These are phyloP conservation scores for Psilopogon haemacephalus DNA, from an alignment of 2,113 vertebrate genomes.

Conservation along the genomic window DNA sequence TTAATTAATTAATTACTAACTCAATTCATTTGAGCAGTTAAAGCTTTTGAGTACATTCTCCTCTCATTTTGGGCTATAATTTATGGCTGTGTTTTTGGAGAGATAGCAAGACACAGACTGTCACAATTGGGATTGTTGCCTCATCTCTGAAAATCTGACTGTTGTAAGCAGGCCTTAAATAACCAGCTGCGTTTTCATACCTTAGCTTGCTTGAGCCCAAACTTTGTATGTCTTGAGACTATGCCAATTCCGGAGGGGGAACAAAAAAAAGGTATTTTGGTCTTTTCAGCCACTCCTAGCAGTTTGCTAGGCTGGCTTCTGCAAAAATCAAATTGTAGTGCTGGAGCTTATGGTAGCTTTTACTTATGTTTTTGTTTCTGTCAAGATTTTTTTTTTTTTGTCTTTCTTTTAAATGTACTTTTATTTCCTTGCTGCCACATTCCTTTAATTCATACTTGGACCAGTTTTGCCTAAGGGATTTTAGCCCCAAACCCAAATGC, in stretches of 20 bases:
- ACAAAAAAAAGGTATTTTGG: neutral
- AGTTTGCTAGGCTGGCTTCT: neutral
- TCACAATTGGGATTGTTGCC: rapidly evolving
- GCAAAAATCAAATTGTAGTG: neutral
- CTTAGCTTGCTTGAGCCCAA: neutral
- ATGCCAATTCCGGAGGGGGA: neutral
- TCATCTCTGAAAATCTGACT: neutral
- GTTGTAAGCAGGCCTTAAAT: neutral
- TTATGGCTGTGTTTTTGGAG: neutral
- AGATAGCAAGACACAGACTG: neutral
- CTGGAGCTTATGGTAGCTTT: neutral
- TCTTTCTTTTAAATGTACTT: no score
- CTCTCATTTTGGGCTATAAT: neutral
- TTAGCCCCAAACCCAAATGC: neutral
- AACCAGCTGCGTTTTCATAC: neutral
- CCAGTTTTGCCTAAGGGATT: neutral
- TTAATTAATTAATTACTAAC: neutral
- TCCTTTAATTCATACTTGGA: neutral
- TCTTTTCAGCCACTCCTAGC: neutral
- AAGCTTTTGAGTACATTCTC: neutral
- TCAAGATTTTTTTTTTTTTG: neutral
- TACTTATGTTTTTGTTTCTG: neutral
- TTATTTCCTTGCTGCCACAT: neutral
- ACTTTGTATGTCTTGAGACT: neutral
- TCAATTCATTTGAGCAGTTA: neutral